phyloP scores from a whole-genome alignment of 2,113 vertebrate species.

The Pionites leucogaster region DNA sequence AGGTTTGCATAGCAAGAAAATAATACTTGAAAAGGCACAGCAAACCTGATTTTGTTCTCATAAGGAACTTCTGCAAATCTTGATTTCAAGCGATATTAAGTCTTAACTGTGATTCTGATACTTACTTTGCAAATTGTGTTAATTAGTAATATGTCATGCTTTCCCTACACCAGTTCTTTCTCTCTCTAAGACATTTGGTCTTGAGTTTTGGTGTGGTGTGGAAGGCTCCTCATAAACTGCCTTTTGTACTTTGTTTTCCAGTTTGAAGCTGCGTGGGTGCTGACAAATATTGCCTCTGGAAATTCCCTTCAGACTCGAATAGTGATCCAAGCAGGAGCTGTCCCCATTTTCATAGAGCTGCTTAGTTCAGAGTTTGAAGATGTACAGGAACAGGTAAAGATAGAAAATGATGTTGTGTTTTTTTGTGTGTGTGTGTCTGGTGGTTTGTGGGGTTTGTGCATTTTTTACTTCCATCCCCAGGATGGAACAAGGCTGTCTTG shows the following conservation, averaged over 20 bases:
- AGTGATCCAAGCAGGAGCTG: conserved; percentile 96
- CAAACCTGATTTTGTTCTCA: neutral
- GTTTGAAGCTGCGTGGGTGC: conserved; percentile 98
- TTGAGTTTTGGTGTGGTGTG: neutral
- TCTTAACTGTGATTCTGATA: neutral
- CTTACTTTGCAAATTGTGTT: neutral
- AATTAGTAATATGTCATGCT: neutral
- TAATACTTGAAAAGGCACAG: neutral
- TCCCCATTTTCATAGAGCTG: conserved; percentile 97
- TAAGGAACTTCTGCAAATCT: neutral
- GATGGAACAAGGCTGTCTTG: neutral
- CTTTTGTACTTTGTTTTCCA: conserved; percentile 51
- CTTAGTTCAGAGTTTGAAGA: conserved; percentile 97
- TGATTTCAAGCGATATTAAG: neutral
- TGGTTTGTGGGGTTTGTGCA: neutral
- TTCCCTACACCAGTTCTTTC: neutral
- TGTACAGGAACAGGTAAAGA: conserved; percentile 93
- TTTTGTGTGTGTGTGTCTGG: neutral
- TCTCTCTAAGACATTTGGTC: neutral
- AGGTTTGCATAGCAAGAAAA: neutral
- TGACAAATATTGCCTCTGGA: conserved; percentile 98
- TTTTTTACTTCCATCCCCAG: neutral
- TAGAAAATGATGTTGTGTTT: neutral
- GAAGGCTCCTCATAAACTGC: neutral
- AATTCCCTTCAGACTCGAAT: conserved; percentile 96